These are phyloP conservation scores for Potamarius usumacintae DNA, from an alignment of 2,113 vertebrate species.

Conservation along the genomic window DNA sequence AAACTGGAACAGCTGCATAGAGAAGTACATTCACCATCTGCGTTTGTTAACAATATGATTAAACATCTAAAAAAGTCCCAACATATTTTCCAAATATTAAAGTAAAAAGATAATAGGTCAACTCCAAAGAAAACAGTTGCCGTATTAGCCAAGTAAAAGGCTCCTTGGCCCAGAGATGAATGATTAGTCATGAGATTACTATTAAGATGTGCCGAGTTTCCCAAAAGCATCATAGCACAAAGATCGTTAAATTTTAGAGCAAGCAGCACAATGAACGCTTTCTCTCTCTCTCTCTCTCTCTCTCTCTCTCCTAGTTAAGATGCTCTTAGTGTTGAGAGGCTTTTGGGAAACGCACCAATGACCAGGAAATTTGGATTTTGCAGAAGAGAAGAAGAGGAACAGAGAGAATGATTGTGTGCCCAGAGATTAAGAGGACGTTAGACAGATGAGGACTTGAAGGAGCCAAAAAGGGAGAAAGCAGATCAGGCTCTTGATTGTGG, in stretches of 20 bases:
- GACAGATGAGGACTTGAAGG: neutral
- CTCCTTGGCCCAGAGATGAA: neutral
- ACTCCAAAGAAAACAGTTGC: neutral
- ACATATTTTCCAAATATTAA: neutral
- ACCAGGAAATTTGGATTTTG: neutral
- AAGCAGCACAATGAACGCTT: too few relatives aligned
- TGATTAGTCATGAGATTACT: neutral
- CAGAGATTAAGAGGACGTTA: neutral
- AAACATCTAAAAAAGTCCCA: neutral
- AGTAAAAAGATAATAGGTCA: neutral
- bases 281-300: too few relatives aligned
- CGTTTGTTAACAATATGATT: neutral
- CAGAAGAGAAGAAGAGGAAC: neutral
- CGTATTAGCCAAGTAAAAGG: neutral
- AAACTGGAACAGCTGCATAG: neutral
- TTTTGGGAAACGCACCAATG: too few relatives aligned
- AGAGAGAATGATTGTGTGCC: constrained; percentile 1
- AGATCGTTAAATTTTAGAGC: too few relatives aligned
- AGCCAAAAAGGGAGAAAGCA: constrained; percentile 7
- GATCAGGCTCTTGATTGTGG: constrained; percentile 7
- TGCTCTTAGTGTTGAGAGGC: too few relatives aligned
- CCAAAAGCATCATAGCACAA: too few relatives aligned
- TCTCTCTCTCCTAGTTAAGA: too few relatives aligned
- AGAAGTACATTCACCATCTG: neutral
- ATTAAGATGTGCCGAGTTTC: neutral